Conservation (phyloP, 2,113 vertebrate genomes). For the Pollimyrus isidori region DNA sequence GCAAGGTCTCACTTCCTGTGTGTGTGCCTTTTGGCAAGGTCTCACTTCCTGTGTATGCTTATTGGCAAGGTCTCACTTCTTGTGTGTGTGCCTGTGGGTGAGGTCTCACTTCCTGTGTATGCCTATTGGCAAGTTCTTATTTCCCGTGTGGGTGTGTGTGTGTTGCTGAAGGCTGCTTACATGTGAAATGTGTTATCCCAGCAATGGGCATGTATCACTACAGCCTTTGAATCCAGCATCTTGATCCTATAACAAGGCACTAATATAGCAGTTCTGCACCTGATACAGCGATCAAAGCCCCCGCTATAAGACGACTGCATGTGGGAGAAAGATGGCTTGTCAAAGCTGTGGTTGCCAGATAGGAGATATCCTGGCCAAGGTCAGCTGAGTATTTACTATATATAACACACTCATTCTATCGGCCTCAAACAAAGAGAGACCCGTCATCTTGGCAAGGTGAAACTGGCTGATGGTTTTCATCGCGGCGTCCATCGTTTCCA, state of each 20-base stretch:
- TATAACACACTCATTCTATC: conserved; percentile 9
- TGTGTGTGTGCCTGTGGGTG: no score
- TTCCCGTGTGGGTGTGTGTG: background rate
- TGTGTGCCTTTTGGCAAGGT: no score
- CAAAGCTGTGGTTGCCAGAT: background rate
- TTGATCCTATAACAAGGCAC: background rate
- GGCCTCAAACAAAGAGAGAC: background rate
- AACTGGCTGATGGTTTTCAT: conserved; percentile 4
- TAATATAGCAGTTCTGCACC: background rate
- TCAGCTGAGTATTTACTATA: conserved; percentile 3
- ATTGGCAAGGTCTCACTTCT: no score
- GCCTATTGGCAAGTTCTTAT: no score
- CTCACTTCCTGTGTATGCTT: no score
- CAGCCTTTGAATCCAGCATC: background rate
- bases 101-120: no score
- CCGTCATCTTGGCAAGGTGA: background rate
- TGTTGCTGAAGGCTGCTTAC: background rate
- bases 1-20: no score
- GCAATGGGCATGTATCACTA: background rate
- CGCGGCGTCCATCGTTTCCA: background rate
- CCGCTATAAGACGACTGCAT: background rate
- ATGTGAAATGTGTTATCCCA: background rate
- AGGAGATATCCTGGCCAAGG: conserved; percentile 6
- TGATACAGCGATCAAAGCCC: background rate
- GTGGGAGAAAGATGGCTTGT: background rate